Percentiles rank a stretch among this genome's conserved stretches.
These are phyloP conservation scores for Liasis olivaceus DNA, from an alignment of 2,797 vertebrate species.

Conservation along the genomic window DNA sequence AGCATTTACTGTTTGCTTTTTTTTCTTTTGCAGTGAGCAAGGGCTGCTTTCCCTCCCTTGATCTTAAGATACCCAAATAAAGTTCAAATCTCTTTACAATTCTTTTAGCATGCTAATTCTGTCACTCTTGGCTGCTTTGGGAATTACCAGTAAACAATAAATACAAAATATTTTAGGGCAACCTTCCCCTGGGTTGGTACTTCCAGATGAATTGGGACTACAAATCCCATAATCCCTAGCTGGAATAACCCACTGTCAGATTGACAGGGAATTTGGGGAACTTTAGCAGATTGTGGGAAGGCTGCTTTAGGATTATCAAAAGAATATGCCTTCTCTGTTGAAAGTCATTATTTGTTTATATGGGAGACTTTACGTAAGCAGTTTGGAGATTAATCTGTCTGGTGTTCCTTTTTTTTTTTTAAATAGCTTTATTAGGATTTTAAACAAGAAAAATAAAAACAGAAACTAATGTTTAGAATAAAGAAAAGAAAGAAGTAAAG, in stretches of 20 bases:
- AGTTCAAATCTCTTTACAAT: constrained; percentile 11
- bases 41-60: neutral
- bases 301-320: neutral
- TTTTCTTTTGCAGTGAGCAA: constrained; percentile 14
- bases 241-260: neutral
- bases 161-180: neutral
- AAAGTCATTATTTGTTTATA: neutral
- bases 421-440: no score
- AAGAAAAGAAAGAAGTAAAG: no score
- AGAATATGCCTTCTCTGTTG: neutral
- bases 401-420: no score
- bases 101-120: neutral
- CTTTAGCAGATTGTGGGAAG: neutral
- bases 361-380: neutral
- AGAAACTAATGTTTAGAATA: no score
- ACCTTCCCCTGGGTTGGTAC: neutral
- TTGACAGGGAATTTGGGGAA: neutral
- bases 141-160: neutral
- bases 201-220: neutral
- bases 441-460: no score
- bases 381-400: neutral
- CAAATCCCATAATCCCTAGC: neutral
- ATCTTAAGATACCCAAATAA: constrained; percentile 12
- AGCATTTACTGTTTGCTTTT: constrained; percentile 7
- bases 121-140: neutral